phyloP scores from a whole-genome alignment of 2,888 invertebrate genomes.

The Caenorhabditis imperialis region DNA sequence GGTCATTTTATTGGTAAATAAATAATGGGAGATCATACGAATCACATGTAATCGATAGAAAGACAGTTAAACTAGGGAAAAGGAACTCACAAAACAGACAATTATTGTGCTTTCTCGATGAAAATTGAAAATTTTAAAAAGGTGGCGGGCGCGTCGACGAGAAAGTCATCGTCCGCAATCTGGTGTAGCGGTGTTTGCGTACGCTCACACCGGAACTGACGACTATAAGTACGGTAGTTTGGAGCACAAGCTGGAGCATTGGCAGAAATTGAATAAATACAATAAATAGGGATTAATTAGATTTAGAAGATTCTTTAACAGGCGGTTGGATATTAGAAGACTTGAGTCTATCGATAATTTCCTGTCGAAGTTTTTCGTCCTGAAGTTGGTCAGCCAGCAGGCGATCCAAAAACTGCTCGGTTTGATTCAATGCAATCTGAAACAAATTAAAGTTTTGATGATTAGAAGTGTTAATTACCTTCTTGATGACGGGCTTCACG shows the following conservation, averaged over 20 bases:
- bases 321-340: slow-evolving; percentile 13
- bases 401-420: slow-evolving; percentile 60
- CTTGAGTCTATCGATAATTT: slow-evolving; percentile 29
- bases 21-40: slow-evolving; percentile 39
- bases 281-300: background rate
- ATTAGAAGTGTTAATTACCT: slow-evolving; percentile 30
- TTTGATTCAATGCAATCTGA: slow-evolving; percentile 62
- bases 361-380: slow-evolving; percentile 28
- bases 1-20: slow-evolving; percentile 15
- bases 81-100: background rate
- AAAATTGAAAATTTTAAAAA: background rate
- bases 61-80: slow-evolving; percentile 6
- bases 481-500: slow-evolving; percentile 63
- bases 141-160: background rate
- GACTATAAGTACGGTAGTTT: slow-evolving; percentile 4
- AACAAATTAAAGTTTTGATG: slow-evolving; percentile 3
- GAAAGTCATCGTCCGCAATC: slow-evolving; percentile 40
- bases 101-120: background rate
- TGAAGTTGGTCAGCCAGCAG: slow-evolving; percentile 53
- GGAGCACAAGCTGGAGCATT: background rate
- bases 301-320: slow-evolving; percentile 1
- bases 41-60: slow-evolving; percentile 42
- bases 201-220: slow-evolving; percentile 13
- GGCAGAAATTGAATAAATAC: background rate
- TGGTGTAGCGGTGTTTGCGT: slow-evolving; percentile 29